Base-by-base conservation (phyloP, 2,888 invertebrate species). In the Podotricha telesiphe region DNA sequence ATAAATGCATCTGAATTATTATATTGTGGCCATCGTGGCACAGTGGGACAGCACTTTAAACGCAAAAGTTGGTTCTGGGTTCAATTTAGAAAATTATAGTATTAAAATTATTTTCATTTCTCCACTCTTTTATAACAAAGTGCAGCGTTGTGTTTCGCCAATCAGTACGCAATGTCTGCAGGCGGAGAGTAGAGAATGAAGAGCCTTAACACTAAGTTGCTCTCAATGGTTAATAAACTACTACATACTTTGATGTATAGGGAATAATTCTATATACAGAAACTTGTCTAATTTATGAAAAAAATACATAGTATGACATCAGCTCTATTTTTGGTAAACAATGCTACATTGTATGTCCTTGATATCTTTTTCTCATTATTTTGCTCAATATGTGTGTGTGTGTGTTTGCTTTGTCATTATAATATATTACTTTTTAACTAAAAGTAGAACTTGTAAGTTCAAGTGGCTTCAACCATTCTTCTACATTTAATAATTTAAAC, bases 291-390 rank as follows among this genome's bases (percentile, higher is more conserved):
- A 59, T 59, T 58, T 15, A 51, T 42, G 17, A 66, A 59, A 67
- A 28, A 48, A 58, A 19, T 11, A 28, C 7, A 61, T 45, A 53
- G 45, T 67, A 62, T 67, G 61, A 67, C 53, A 67, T 67, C 67
- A 67, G 61, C 53, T 42, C 45, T 67, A 61, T 61, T 61, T n/a
- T 67, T 20, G 53, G 50, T 22, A 37, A 53, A 50, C 51, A 61
- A 53, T 45, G 28, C 28, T 22, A 15, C 17, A 50, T 19, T 59
- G 34, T 61, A 53, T 7, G 51, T 67, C 67, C 53, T 67, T 53
- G 53, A 53, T 53, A 20, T 50, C 17, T 45, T 61, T 67, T 51
- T 61, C 50, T 53, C 20, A 53, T 61, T 59, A 22, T 17, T 50
- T 1, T 59, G 6, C 66, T 28, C 37, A 59, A 66, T 50, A 42